Evolutionary conservation across 37 sponge, comb jelly and placozoan genomes (phyloP).

Genomic region (Tethya wilhelma): DNA sequence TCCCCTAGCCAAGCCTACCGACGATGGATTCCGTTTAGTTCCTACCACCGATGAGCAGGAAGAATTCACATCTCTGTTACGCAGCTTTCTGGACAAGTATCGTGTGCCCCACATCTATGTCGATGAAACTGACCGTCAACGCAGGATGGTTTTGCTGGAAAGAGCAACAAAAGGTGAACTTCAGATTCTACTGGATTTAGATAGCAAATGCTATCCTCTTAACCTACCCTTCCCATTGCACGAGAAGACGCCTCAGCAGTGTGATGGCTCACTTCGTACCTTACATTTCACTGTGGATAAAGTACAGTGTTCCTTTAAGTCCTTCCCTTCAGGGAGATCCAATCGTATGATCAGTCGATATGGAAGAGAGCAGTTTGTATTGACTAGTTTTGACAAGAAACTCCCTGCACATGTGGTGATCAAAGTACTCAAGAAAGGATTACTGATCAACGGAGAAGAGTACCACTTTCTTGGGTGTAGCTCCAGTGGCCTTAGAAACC

Average conservation of each 20-base stretch:
- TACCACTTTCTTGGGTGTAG: constrained; percentile 76
- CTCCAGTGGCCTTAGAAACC: constrained; percentile 66
- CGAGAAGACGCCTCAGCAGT: too few relatives aligned
- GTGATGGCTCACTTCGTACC: too few relatives aligned
- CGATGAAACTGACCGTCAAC: constrained; percentile 28
- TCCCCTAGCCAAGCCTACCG: constrained; percentile 49
- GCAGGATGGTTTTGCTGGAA: constrained; percentile 34
- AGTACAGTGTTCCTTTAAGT: too few relatives aligned
- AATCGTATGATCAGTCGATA: constrained; percentile 47
- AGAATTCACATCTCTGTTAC: constrained; percentile 38
- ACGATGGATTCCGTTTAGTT: constrained; percentile 62
- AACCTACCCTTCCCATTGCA: too few relatives aligned
- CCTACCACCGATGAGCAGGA: constrained; percentile 20
- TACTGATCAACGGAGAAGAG: constrained; percentile 51
- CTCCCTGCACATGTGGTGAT: neutral
- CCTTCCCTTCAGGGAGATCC: too few relatives aligned
- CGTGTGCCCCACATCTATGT: constrained; percentile 62
- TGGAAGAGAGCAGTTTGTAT: constrained; percentile 21
- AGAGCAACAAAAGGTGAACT: constrained; percentile 33
- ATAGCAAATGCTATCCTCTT: too few relatives aligned
- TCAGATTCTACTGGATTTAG: too few relatives aligned
- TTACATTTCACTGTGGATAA: too few relatives aligned
- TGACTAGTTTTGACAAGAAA: constrained; percentile 20
- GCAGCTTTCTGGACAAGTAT: constrained; percentile 32
- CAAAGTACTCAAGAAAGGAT: constrained; percentile 27